A percentile compares a stretch with the other conserved stretches of the same genome.
Evolutionary conservation across 2,113 vertebrate genomes (phyloP).

Genomic region (Theristicus caerulescens): DNA sequence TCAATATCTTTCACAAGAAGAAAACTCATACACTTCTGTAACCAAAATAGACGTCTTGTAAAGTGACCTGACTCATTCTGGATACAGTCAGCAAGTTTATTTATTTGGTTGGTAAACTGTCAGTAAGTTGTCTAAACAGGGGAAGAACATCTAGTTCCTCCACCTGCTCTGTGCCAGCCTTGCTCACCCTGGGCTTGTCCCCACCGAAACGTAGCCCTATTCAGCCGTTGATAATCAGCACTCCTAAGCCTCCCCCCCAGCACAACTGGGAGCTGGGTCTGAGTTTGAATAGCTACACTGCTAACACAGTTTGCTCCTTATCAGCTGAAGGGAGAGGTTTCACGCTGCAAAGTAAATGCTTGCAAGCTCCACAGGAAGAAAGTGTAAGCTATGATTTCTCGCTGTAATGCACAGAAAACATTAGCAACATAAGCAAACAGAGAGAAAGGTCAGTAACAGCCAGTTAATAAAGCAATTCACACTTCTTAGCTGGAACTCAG

Average conservation of each 20-base stretch:
- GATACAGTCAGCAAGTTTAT: neutral
- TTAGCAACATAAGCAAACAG: neutral
- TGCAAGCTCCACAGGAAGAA: neutral
- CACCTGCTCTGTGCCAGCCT: neutral
- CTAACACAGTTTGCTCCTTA: neutral
- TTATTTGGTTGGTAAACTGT: neutral
- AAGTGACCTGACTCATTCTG: neutral
- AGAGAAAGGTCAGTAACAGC: neutral
- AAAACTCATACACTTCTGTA: neutral
- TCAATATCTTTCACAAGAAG: neutral
- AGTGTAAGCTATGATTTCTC: neutral
- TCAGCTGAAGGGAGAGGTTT: neutral
- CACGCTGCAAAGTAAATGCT: neutral
- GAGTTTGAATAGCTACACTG: fast-evolving
- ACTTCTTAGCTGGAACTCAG: neutral
- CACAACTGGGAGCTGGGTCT: neutral
- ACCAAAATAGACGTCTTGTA: neutral
- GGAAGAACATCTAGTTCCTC: neutral
- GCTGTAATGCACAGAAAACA: neutral
- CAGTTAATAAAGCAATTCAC: neutral
- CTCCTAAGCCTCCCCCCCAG: neutral
- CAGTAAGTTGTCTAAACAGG: slow-evolving; percentile 1
- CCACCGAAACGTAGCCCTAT: fast-evolving
- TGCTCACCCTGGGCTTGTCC: neutral
- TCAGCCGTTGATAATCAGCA: neutral